Evolutionary conservation across 2,797 vertebrate genomes (phyloP).

Genomic region (Caiman crocodilus): DNA sequence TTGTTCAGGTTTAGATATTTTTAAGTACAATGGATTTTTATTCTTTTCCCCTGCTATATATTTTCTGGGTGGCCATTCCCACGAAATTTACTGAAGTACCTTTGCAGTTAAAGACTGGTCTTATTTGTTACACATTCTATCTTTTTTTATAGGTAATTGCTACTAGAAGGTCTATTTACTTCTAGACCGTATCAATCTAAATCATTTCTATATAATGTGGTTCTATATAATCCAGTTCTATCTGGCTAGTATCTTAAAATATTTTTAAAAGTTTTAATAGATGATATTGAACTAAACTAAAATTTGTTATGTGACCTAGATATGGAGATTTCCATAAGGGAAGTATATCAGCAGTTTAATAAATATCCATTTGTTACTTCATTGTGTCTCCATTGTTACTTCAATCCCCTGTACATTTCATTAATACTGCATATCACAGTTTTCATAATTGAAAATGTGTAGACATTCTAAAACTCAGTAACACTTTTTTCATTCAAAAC

Average conservation of each 20-base stretch:
- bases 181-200: not conserved
- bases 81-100: not conserved
- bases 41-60: not conserved
- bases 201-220: not conserved
- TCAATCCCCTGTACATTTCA: not conserved
- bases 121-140: not conserved
- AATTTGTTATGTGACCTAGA: not conserved
- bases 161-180: not conserved
- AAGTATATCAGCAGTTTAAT: too few species aligned
- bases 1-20: not conserved
- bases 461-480: not conserved
- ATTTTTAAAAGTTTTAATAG: not conserved
- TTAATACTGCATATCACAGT: too few species aligned
- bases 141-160: not conserved
- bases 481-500: not conserved
- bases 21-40: not conserved
- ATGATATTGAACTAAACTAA: not conserved
- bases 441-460: not conserved
- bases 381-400: not conserved
- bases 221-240: not conserved
- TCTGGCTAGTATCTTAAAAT: not conserved
- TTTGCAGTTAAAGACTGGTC: not conserved
- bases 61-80: not conserved
- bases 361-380: not conserved
- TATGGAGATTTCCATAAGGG: not conserved